These are phyloP conservation scores for Acanthaster planci DNA, from an alignment of 35 echinoderm and acorn worm genomes.

Conservation along the genomic window DNA sequence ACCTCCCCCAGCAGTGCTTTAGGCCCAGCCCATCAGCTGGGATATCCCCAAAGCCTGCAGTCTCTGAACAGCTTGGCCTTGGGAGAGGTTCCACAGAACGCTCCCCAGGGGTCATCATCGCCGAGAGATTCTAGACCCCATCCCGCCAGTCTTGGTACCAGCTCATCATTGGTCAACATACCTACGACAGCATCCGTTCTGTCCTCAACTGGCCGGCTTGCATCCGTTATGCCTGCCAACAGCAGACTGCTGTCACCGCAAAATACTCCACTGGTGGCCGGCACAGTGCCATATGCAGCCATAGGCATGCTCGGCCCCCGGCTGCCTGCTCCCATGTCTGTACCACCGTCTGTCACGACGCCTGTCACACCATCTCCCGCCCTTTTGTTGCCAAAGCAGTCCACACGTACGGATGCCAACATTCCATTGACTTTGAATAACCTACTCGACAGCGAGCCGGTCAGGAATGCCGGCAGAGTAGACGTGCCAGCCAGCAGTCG, in stretches of 20 bases:
- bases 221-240: background rate
- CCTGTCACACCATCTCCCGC: background rate
- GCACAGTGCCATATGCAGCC: background rate
- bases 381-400: background rate
- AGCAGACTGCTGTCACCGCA: background rate
- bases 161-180: background rate
- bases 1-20: background rate
- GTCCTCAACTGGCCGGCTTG: background rate
- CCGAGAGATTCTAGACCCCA: background rate
- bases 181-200: slow-evolving; percentile 7
- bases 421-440: slow-evolving; percentile 19
- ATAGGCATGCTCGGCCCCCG: background rate
- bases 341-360: background rate
- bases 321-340: background rate
- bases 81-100: background rate
- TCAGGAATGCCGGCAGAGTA: background rate
- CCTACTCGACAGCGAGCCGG: background rate
- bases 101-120: background rate
- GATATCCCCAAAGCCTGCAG: slow-evolving; percentile 6
- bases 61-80: background rate
- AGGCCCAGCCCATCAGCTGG: background rate
- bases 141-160: background rate
- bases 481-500: background rate
- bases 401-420: background rate
- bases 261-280: background rate